Conservation (phyloP, 1,140 invertebrate genomes). For the Hylaeus volcanicus region DNA sequence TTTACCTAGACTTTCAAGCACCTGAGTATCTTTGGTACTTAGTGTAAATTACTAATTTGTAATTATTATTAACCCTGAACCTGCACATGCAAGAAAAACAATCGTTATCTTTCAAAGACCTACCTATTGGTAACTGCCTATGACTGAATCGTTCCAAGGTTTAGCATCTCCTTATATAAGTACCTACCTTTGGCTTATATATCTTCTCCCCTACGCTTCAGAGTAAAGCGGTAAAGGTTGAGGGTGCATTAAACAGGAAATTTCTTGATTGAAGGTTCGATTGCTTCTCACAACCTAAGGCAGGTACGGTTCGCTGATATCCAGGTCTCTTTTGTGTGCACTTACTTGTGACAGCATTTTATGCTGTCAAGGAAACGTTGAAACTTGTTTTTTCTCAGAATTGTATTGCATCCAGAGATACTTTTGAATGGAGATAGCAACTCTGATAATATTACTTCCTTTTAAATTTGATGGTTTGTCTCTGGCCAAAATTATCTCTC, state of each 20-base stretch:
- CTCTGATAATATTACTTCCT: too few species aligned
- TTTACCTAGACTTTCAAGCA: background rate
- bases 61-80: background rate
- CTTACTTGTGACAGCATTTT: background rate
- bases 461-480: too few species aligned
- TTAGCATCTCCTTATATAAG: background rate
- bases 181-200: background rate
- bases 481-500: too few species aligned
- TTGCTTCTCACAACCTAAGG: background rate
- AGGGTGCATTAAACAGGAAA: background rate
- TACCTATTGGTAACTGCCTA: slow-evolving; percentile 12
- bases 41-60: background rate
- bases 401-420: too few species aligned
- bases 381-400: too few species aligned
- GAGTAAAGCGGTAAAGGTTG: background rate
- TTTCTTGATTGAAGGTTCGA: background rate
- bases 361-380: too few species aligned
- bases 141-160: background rate
- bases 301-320: background rate
- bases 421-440: too few species aligned
- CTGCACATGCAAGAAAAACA: background rate
- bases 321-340: background rate
- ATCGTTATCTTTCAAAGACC: slow-evolving; percentile 17
- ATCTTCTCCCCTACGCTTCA: background rate
- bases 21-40: background rate